These are phyloP conservation scores for Aricia artaxerxes DNA, from an alignment of 2,888 invertebrate genomes.

Conservation along the genomic window DNA sequence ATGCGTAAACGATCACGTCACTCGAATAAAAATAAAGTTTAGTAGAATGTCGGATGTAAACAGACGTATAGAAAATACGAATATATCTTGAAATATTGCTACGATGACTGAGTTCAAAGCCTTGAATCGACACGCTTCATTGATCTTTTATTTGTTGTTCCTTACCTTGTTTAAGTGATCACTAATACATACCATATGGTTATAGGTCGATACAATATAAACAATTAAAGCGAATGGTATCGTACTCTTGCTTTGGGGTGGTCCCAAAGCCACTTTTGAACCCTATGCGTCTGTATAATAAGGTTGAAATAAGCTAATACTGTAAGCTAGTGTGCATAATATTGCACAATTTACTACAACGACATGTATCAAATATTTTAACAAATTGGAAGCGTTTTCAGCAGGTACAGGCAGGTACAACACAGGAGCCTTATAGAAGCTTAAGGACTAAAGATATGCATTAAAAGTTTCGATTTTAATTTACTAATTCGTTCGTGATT, in stretches of 20 bases:
- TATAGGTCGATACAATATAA: neutral
- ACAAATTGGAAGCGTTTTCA: too few relatives aligned
- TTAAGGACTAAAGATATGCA: too few relatives aligned
- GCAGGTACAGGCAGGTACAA: too few relatives aligned
- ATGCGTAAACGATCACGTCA: constrained; percentile 18
- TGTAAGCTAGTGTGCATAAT: too few relatives aligned
- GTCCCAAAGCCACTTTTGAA: too few relatives aligned
- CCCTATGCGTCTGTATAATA: too few relatives aligned
- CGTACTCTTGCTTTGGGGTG: neutral
- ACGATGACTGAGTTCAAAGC: constrained; percentile 13
- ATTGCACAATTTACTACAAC: too few relatives aligned
- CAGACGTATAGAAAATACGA: constrained; percentile 30
- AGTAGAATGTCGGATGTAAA: constrained; percentile 41
- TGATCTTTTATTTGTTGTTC: constrained; percentile 26
- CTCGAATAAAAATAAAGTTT: constrained; percentile 34
- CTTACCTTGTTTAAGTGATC: constrained; percentile 18
- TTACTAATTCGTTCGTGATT: too few relatives aligned
- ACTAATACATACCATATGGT: constrained; percentile 19
- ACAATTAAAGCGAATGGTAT: neutral
- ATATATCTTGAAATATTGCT: constrained; percentile 20
- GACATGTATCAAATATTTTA: too few relatives aligned
- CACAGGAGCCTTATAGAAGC: too few relatives aligned
- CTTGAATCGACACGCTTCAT: constrained; percentile 10
- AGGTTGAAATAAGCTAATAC: too few relatives aligned
- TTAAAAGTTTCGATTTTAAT: too few relatives aligned